Evolutionary conservation across 2,113 vertebrate genomes (phyloP).

Genomic region (Trichomycterus rosablanca): DNA sequence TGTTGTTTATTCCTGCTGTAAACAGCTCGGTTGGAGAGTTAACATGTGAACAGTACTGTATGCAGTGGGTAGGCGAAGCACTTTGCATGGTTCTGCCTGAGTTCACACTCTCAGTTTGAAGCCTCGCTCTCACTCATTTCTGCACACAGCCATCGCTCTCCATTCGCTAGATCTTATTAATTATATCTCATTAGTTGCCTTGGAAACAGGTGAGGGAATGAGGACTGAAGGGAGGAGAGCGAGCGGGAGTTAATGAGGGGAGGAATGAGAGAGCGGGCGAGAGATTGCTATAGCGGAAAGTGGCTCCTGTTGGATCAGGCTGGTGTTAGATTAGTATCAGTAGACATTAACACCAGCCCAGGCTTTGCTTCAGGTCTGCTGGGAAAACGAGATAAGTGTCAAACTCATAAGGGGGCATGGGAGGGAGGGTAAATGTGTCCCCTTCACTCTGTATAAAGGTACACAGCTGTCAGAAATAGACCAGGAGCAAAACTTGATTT

Average conservation of each 20-base stretch:
- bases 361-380: conserved; percentile 64
- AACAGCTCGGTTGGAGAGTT: too few species aligned
- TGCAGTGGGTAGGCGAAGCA: conserved; percentile 37
- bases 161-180: conserved; percentile 69
- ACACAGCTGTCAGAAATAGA: conserved; percentile 58
- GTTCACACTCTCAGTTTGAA: conserved; percentile 50
- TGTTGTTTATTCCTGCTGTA: too few species aligned
- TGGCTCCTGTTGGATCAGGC: conserved; percentile 63
- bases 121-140: conserved; percentile 56
- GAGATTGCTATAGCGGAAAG: conserved; percentile 42
- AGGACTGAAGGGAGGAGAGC: conserved; percentile 46
- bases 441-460: conserved; percentile 58
- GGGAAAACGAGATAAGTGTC: conserved; percentile 66
- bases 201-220: conserved; percentile 69
- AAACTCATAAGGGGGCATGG: conserved; percentile 60
- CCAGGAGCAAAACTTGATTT: conserved; percentile 54
- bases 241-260: conserved; percentile 32
- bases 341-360: conserved; percentile 68
- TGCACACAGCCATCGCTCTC: conserved; percentile 46
- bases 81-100: conserved; percentile 26
- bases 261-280: conserved; percentile 42
- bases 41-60: conserved; percentile 46
- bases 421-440: conserved; percentile 46
- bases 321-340: conserved; percentile 72
- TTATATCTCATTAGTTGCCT: conserved; percentile 77